Percentiles rank a stretch among this genome's conserved stretches.
These are phyloP conservation scores for Syncerus caffer DNA, from an alignment of 2,797 vertebrate genomes.

Conservation along the genomic window DNA sequence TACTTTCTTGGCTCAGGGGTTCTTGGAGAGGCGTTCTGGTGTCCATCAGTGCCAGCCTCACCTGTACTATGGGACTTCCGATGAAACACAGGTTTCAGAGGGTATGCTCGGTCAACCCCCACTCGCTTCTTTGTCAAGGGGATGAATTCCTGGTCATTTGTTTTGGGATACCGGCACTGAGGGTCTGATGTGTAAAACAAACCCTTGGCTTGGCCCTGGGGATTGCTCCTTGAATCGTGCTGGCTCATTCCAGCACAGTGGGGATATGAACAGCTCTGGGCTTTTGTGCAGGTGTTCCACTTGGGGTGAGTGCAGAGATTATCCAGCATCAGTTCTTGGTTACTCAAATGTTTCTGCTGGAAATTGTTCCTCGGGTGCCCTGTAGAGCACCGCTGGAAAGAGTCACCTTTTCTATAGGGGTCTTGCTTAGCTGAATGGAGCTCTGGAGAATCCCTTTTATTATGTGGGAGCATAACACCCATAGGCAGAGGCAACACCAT, in stretches of 20 bases:
- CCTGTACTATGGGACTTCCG: conserved; percentile 61
- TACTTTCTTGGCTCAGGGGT: conserved; percentile 17
- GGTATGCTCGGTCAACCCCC: conserved; percentile 83
- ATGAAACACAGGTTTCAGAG: conserved; percentile 86
- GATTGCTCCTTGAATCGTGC: neutral
- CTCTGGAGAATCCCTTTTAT: conserved; percentile 62
- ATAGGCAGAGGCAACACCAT: conserved; percentile 64
- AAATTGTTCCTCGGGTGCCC: conserved; percentile 63
- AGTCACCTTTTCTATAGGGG: conserved; percentile 37
- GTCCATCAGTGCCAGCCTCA: neutral
- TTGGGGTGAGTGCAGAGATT: conserved; percentile 50
- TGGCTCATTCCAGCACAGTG: conserved; percentile 33
- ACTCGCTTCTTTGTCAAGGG: conserved; percentile 71
- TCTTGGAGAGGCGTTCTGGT: neutral
- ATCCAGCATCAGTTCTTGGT: conserved; percentile 70
- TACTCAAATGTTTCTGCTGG: conserved; percentile 64
- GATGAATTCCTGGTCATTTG: conserved; percentile 61
- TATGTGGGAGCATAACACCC: conserved; percentile 60
- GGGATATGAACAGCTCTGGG: neutral
- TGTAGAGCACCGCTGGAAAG: conserved; percentile 46
- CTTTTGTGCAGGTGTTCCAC: conserved; percentile 45
- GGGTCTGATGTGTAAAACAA: conserved; percentile 51
- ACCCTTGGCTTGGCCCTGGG: conserved; percentile 49
- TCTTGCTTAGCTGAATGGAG: conserved; percentile 59
- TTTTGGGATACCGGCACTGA: conserved; percentile 29